Evolutionary conservation across 2,888 invertebrate species (phyloP), one percentile per base, ranked within the genome.

Genomic region (Drosophila affinis): DNA sequence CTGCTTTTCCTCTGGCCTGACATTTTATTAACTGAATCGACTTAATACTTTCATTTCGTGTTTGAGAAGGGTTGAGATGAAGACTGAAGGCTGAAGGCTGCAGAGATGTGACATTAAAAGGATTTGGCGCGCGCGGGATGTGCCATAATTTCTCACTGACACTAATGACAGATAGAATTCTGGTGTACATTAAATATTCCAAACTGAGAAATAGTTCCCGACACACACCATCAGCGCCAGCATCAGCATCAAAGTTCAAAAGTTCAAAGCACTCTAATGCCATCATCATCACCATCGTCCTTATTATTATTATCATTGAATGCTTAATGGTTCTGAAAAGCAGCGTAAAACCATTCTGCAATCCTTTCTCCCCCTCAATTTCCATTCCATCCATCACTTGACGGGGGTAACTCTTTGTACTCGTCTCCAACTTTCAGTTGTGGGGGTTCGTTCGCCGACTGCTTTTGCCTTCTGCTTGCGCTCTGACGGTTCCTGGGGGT

Each of bases 121-220:
- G 80, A 75, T 88, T 78, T 76, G 44, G 59, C 9, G n/a, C 39
- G 27, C 52, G 17, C 55, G 17, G 47, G 51, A 32, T 32, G 51
- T 49, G 24, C 59, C 65, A 64, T 62, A 64, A 77, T 53, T 62
- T 78, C 63, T 83, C 88, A 84, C 83, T 86, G 83, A 84, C 83
- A 86, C 78, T 86, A 86, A 83, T 86, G 88, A 82, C 70, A 78
- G 71, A 86, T 86, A 85, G 74, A 79, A 67, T 52, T 60, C 61
- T 53, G 32, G 55, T 29, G 60, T 64, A 70, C 74, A 84, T 84
- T 67, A 74, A 78, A 84, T 81, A 84, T 78, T 71, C 53, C 29
- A 29, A 48, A 70, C 62, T 70, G 73, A 53, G 45, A 63, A 81
- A 72, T 69, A 77, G 76, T 72, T 76, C 27, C 44, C n/a, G 67